Base-by-base conservation (phyloP, 2,113 vertebrate genomes). In the Bujurquina vittata region DNA sequence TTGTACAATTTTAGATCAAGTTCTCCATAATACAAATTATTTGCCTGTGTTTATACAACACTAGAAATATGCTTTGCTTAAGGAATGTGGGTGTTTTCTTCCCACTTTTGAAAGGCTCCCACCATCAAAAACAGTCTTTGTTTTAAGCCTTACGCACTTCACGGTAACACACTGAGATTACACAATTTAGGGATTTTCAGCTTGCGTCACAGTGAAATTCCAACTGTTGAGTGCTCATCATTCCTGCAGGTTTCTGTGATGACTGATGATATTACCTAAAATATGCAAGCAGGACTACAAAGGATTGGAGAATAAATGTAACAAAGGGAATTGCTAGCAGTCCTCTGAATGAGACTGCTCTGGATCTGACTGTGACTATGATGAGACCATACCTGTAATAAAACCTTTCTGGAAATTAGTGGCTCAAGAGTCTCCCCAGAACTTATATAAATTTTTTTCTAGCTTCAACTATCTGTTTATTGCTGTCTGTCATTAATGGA, bases 381-480 rank as follows among this genome's bases (percentile, higher is more conserved):
- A 65, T 43, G 61, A 57, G 12, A 31, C 20, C 31, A 52, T 22
- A 40, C 35, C 35, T 29, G 58, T 37, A 29, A 55, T 72, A 33
- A 78, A 26, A n/a, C 52, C 49, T 77, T 57, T 63, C 12, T 80
- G 7, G 10, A 73, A 75, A 79, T 65, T 57, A 15, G 0, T 6
- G 46, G 55, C 2, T n/a, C 62, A 75, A n/a, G 43, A 35, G 26
- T 67, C 43, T 62, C 52, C 17, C 23, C 18, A 72, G 26, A 33
- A 80, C 67, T 54, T 2, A 49, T 81, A 78, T 73, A 37, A 29
- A 17, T 76, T 80, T 72, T 80, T 72, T 4, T 49, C 43, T 43
- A 29, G 82, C 73, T 89, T 91, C 56, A 79, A 31, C 46, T 56
- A 77, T 90, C 80, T 91, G 85, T 60, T 81, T 85, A 86, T 74